Evolutionary conservation across 2,888 invertebrate species (phyloP).

Genomic region (Apeira syringaria): DNA sequence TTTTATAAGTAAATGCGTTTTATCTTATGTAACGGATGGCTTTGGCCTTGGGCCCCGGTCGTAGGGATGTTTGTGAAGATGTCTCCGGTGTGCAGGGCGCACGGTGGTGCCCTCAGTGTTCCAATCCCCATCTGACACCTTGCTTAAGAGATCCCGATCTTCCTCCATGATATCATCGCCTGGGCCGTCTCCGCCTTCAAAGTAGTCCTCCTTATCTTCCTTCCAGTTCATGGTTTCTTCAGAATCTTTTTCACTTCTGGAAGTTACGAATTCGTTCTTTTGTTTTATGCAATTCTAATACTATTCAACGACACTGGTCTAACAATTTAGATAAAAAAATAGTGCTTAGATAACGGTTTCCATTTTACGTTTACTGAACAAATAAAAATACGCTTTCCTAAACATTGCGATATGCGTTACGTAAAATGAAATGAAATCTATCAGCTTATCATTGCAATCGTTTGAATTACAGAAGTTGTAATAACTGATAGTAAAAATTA

Average conservation of each 20-base stretch:
- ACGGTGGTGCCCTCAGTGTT: constrained; percentile 44
- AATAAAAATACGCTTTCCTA: too few species aligned
- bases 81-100: constrained; percentile 68
- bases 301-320: too few species aligned
- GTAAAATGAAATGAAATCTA: too few species aligned
- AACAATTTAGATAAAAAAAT: too few species aligned
- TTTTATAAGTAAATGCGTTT: constrained; percentile 23
- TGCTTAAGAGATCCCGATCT: constrained; percentile 53
- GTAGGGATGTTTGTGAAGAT: constrained; percentile 80
- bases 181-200: constrained; percentile 57
- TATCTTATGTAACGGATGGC: constrained; percentile 25
- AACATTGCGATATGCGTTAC: too few species aligned
- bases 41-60: constrained; percentile 67
- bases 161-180: constrained; percentile 64
- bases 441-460: too few species aligned
- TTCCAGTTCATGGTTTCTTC: constrained; percentile 59
- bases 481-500: too few species aligned
- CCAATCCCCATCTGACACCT: constrained; percentile 30
- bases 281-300: too few species aligned
- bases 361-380: too few species aligned
- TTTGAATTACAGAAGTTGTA: too few species aligned
- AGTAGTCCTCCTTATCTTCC: constrained; percentile 58
- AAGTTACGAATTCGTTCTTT: too few species aligned
- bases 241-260: constrained; percentile 53
- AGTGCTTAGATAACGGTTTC: too few species aligned